Conservation (phyloP, 92 coral and sea anemone genomes). For the Parazoanthus swiftii region DNA sequence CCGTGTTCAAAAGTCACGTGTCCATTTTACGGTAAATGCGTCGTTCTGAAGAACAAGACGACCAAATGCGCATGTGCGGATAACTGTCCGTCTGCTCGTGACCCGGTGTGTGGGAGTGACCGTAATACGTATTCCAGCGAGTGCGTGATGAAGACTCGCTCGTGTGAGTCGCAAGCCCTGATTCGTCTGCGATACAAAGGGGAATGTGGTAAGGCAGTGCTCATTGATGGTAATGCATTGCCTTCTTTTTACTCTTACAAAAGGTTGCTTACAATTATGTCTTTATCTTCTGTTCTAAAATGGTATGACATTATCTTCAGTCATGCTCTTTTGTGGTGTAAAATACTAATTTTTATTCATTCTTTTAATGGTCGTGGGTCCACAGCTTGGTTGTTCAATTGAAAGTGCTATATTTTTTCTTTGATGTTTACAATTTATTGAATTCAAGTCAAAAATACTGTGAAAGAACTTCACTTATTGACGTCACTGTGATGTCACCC, state of each 20-base stretch:
- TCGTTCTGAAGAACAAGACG: constrained; percentile 48
- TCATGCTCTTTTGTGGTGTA: no score
- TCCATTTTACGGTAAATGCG: constrained; percentile 66
- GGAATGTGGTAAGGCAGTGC: constrained; percentile 70
- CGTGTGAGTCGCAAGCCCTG: constrained; percentile 68
- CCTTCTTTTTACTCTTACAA: neutral
- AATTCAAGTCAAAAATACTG: neutral
- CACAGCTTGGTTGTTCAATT: no score
- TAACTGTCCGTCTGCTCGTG: constrained; percentile 59
- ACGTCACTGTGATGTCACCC: neutral
- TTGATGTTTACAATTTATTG: no score
- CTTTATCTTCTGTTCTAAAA: neutral
- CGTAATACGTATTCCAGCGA: constrained; percentile 65
- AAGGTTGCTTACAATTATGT: neutral
- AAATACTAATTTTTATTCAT: no score
- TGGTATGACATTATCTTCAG: neutral
- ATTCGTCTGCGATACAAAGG: constrained; percentile 66
- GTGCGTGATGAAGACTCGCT: constrained; percentile 61
- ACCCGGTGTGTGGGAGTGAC: constrained; percentile 74
- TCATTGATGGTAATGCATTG: neutral
- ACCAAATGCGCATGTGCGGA: constrained; percentile 75
- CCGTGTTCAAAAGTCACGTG: constrained; percentile 74
- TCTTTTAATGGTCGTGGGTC: neutral
- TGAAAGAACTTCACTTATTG: neutral
- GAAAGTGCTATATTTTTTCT: neutral